Evolutionary conservation across 2,797 vertebrate genomes (phyloP).

Genomic region (Bradypodion ventrale): DNA sequence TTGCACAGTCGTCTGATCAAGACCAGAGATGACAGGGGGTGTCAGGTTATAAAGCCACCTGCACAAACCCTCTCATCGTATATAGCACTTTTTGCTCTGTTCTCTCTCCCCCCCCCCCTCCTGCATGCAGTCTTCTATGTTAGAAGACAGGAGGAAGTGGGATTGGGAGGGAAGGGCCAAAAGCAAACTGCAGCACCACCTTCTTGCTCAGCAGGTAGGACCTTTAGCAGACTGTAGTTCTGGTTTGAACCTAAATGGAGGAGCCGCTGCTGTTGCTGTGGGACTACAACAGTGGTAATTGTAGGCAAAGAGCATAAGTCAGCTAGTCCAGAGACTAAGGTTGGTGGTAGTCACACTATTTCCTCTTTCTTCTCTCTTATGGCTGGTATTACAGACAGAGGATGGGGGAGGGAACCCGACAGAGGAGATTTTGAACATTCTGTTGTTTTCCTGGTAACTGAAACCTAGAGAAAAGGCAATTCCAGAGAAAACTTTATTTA

Average conservation of each 20-base stretch:
- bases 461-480: not conserved
- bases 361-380: not conserved
- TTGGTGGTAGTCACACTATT: too few relatives aligned
- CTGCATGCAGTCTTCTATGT: not conserved
- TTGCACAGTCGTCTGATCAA: too few relatives aligned
- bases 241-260: not conserved
- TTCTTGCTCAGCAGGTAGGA: not conserved
- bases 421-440: not conserved
- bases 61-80: too few relatives aligned
- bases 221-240: not conserved
- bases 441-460: not conserved
- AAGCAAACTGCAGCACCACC: not conserved
- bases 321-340: too few relatives aligned
- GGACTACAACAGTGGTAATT: not conserved
- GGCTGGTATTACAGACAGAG: not conserved
- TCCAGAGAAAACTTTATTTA: not conserved
- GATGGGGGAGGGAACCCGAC: not conserved
- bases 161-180: not conserved
- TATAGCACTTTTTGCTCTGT: not conserved
- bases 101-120: not conserved
- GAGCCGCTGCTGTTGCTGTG: not conserved
- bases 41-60: too few relatives aligned
- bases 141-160: not conserved
- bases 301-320: too few relatives aligned
- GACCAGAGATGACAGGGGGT: too few relatives aligned